Percentiles rank a stretch among this genome's conserved stretches.
phyloP scores from a whole-genome alignment of 2,888 invertebrate species.

The Phalangium opilio region DNA sequence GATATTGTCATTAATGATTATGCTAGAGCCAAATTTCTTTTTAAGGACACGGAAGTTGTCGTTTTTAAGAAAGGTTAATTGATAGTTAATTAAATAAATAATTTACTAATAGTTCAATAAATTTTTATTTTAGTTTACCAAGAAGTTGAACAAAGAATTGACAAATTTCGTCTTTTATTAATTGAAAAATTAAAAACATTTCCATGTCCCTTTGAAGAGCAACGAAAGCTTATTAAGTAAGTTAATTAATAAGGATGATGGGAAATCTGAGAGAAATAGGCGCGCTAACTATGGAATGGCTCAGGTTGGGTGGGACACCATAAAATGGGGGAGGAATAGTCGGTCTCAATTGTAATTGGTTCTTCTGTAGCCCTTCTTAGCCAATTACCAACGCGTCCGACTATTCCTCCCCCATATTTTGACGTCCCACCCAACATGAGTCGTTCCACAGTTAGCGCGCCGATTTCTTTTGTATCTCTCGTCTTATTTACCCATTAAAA shows the following conservation, averaged over 20 bases:
- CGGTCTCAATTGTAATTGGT: no score
- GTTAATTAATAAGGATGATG: slow-evolving; percentile 1
- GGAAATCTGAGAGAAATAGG: no score
- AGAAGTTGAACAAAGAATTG: slow-evolving; percentile 80
- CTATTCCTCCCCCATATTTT: no score
- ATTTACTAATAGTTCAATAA: slow-evolving; percentile 2
- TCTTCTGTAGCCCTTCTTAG: no score
- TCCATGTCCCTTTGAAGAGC: slow-evolving; percentile 83
- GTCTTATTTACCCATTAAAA: no score
- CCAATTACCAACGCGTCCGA: no score
- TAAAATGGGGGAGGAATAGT: no score
- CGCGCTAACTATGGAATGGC: no score
- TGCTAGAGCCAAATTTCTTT: slow-evolving; percentile 83
- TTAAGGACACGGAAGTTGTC: slow-evolving; percentile 76
- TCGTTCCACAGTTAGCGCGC: no score
- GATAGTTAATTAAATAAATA: slow-evolving; percentile 18
- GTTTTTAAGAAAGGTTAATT: slow-evolving; percentile 30
- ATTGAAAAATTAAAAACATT: slow-evolving; percentile 69
- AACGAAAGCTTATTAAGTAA: slow-evolving; percentile 76
- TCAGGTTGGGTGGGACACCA: no score
- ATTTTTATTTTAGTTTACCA: slow-evolving; percentile 45
- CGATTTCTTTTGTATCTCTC: no score
- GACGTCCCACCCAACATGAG: no score
- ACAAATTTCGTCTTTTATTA: slow-evolving; percentile 60
- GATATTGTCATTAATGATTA: slow-evolving; percentile 97